phyloP scores from a whole-genome alignment of 2,888 invertebrate species.

The Andrena hattorfiana region DNA sequence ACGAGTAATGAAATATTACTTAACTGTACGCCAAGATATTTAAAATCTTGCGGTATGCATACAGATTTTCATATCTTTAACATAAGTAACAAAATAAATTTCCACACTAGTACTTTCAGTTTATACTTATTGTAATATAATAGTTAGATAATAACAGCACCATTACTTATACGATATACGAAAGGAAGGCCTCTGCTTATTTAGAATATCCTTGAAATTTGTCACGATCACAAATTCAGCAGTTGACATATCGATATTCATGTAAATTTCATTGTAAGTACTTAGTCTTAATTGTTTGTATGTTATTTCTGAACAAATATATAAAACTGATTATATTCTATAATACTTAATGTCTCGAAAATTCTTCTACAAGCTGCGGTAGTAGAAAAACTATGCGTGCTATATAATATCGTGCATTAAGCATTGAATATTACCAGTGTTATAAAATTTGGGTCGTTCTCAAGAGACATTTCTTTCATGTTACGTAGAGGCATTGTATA shows the following conservation, averaged over 20 bases:
- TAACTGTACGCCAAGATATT: background rate
- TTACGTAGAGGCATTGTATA: conserved; percentile 44
- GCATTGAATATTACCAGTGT: background rate
- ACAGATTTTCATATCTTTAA: background rate
- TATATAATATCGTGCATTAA: background rate
- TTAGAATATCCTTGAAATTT: background rate
- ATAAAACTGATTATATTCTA: conserved; percentile 4
- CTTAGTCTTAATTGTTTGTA: background rate
- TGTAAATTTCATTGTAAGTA: background rate
- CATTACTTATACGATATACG: conserved; percentile 10
- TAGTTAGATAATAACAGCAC: background rate
- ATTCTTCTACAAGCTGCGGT: background rate
- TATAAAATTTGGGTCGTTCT: conserved; percentile 1
- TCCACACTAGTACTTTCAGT: background rate
- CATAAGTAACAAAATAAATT: background rate
- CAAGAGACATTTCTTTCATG: conserved; percentile 29
- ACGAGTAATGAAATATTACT: conserved; percentile 27
- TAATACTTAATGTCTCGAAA: conserved; percentile 17
- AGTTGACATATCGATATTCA: background rate
- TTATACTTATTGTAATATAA: background rate
- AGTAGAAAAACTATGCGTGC: background rate
- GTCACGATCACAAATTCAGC: background rate
- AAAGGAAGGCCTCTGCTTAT: background rate
- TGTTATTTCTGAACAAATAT: background rate
- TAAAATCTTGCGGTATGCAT: background rate